Base-by-base conservation (phyloP, 2,888 invertebrate species). In the Willowsia nigromaculata region DNA sequence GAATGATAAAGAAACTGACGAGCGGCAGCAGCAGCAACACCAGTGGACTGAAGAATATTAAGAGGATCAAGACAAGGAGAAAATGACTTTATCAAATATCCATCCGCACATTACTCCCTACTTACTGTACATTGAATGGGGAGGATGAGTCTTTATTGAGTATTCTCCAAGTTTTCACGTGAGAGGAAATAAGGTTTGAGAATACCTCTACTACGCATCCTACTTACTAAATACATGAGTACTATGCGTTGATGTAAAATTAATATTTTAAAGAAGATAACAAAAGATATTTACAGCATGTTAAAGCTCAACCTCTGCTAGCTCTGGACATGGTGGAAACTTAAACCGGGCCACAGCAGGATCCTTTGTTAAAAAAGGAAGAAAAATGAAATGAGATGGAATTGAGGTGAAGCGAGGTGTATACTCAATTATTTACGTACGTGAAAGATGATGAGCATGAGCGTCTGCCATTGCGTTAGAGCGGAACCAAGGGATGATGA, bases 41-140 rank as follows among this genome's bases (percentile, higher is more conserved):
- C 15, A 30, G 18, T 5, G 6, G 53, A 47, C 33, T 13, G 65
- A 83, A 27, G 13, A 43, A 68, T 30, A 47, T 43, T 30, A 68
- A 18, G 65, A 68, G 11, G 37, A 40, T 18, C n/a, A 37, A 68
- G 37, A 59, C 27, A 53, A 62, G 47, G 82, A 87, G 81, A 53
- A 81, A 87, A 87, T 86, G 86, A 87, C 86, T 87, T 87, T 87
- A 87, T 87, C 86, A 87, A 81, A 80, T 65, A 80, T 53, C 86
- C 81, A 40, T 81, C 37, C 50, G 9, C 27, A 59, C 6, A 85
- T 43, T 53, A 78, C 53, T 76, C 15, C 15, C 9, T 47, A 27
- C 30, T 18, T 5, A 33, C 13, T 50, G n/a, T 30, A 50, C 78
- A 13, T 33, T n/a, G 3, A 7, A 68, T 74, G n/a, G n/a, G n/a